A percentile compares a stretch with the other conserved stretches of the same genome.
Evolutionary conservation across 2,888 invertebrate genomes (phyloP).

Genomic region (Dynastes maya): DNA sequence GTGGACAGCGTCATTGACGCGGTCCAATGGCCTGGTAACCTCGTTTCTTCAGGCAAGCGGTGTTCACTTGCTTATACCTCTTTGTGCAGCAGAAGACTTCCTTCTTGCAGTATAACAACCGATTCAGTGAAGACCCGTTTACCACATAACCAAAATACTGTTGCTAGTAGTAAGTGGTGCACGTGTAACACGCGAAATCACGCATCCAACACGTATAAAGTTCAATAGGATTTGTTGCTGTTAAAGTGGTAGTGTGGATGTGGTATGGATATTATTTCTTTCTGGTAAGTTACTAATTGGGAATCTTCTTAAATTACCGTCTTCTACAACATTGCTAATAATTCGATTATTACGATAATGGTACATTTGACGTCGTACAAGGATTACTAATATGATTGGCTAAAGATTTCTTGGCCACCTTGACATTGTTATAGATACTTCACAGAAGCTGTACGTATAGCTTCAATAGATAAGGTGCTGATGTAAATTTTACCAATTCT

Average conservation of each 20-base stretch:
- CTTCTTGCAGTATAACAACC: conserved; percentile 53
- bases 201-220: neutral
- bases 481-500: too few species aligned
- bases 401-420: too few species aligned
- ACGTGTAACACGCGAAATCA: conserved; percentile 35
- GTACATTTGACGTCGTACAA: too few species aligned
- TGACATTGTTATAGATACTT: too few species aligned
- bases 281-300: conserved; percentile 13
- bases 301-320: too few species aligned
- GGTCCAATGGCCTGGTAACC: conserved; percentile 70
- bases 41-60: conserved; percentile 61
- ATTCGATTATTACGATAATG: too few species aligned
- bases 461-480: too few species aligned
- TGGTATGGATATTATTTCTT: conserved; percentile 44
- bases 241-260: conserved; percentile 12
- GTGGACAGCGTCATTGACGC: conserved; percentile 67
- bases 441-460: too few species aligned
- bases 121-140: conserved; percentile 52
- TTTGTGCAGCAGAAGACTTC: conserved; percentile 48
- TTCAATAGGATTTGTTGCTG: too few species aligned
- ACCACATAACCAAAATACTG: conserved; percentile 22
- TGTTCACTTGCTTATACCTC: conserved; percentile 53
- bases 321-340: too few species aligned
- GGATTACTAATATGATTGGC: too few species aligned
- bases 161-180: conserved; percentile 41